Conservation (phyloP, 2,797 vertebrate genomes). For the Pogoniulus pusillus region DNA sequence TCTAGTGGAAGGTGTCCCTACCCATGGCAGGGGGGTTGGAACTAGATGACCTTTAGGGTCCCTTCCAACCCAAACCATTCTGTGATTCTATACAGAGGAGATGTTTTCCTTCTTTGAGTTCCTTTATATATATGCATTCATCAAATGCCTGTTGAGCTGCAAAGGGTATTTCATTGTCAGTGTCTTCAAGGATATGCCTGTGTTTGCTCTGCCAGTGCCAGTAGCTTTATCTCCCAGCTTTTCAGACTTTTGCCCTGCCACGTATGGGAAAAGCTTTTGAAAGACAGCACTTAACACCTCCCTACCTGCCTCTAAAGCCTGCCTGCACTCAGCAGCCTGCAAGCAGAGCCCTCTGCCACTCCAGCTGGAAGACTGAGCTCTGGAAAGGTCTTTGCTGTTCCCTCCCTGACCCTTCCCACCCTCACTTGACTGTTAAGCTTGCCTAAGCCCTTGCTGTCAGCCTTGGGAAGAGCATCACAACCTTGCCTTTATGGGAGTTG, state of each 20-base stretch:
- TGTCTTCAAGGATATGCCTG: background rate
- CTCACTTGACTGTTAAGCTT: background rate
- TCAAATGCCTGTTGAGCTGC: background rate
- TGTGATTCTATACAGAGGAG: background rate
- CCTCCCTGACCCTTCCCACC: background rate
- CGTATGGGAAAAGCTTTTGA: background rate
- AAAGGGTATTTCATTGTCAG: background rate
- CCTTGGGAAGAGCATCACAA: accelerated
- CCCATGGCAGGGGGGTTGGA: too few relatives aligned
- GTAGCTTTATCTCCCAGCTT: background rate
- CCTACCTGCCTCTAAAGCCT: background rate
- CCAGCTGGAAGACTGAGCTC: background rate
- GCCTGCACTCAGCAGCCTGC: background rate
- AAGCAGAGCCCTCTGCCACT: background rate
- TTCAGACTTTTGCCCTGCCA: background rate
- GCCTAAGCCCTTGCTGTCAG: background rate
- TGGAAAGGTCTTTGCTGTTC: background rate
- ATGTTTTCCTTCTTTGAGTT: background rate
- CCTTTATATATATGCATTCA: background rate
- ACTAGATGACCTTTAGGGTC: too few relatives aligned
- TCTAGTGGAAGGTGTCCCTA: too few relatives aligned
- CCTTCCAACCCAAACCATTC: too few relatives aligned
- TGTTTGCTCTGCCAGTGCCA: background rate
- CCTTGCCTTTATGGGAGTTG: background rate
- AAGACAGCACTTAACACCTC: background rate